These are phyloP conservation scores for Phrynocephalus versicolor DNA, from an alignment of 2,113 vertebrate genomes.

Conservation along the genomic window DNA sequence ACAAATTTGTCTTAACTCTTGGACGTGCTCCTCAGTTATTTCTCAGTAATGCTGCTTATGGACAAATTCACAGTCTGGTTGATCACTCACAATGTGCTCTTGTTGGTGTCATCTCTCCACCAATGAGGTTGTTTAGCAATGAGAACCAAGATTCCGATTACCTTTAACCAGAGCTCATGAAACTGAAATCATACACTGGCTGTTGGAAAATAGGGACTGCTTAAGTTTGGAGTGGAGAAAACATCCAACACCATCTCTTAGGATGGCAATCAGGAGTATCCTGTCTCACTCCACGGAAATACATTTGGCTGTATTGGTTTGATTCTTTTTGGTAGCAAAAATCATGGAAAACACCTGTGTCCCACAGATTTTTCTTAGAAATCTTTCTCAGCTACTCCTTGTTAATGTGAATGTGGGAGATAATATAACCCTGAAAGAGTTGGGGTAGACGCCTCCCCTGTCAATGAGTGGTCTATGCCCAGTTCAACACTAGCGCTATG, in stretches of 20 bases:
- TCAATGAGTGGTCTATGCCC: background rate
- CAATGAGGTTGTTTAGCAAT: background rate
- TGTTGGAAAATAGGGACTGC: too few relatives aligned
- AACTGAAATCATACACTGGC: background rate
- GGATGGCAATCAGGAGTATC: background rate
- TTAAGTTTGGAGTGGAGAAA: too few relatives aligned
- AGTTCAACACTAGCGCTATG: background rate
- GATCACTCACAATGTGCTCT: background rate
- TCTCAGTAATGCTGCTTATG: background rate
- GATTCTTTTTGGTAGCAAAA: too few relatives aligned
- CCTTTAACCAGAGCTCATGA: background rate
- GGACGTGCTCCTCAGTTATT: background rate
- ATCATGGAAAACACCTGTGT: too few relatives aligned
- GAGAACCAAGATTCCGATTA: background rate
- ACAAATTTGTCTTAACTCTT: background rate
- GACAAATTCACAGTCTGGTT: background rate
- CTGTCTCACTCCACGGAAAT: background rate
- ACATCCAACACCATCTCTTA: background rate
- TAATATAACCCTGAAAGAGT: too few relatives aligned
- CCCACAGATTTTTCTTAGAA: too few relatives aligned
- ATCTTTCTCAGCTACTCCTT: too few relatives aligned
- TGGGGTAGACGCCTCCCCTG: too few relatives aligned
- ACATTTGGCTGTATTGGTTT: too few relatives aligned
- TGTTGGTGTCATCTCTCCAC: background rate
- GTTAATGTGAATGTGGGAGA: too few relatives aligned